A percentile compares a stretch with the other conserved stretches of the same genome.
Evolutionary conservation across 2,888 invertebrate genomes (phyloP).

Genomic region (Netelia melanura): DNA sequence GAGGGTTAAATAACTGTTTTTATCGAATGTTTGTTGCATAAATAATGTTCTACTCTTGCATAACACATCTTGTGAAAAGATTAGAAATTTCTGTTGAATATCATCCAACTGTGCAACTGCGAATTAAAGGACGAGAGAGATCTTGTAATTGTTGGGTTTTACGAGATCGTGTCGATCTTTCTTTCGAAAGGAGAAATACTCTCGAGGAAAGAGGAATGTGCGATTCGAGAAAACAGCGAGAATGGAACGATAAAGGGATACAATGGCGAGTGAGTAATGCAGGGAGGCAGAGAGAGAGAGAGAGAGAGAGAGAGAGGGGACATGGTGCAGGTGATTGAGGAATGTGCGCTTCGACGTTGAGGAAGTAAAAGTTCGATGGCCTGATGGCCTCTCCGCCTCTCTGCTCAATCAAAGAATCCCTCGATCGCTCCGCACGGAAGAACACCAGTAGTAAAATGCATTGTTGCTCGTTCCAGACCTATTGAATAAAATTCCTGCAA

Average conservation of each 20-base stretch:
- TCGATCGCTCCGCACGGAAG: conserved; percentile 14
- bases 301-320: conserved; percentile 19
- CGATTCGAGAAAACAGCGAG: conserved; percentile 36
- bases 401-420: conserved; percentile 45
- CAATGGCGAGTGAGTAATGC: conserved; percentile 32
- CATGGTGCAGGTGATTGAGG: conserved; percentile 55
- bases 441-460: conserved; percentile 9
- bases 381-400: conserved; percentile 29
- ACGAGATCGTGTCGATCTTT: conserved; percentile 5
- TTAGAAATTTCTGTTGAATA: too few relatives aligned
- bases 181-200: neutral
- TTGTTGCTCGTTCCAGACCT: neutral
- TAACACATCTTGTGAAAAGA: too few relatives aligned
- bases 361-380: conserved; percentile 64
- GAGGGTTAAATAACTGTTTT: too few relatives aligned
- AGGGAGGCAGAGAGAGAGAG: conserved; percentile 19
- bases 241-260: conserved; percentile 25
- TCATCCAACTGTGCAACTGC: too few relatives aligned
- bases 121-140: too few relatives aligned
- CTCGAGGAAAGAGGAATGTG: conserved; percentile 29
- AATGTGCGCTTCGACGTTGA: conserved; percentile 47
- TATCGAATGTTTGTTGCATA: too few relatives aligned
- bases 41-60: too few relatives aligned
- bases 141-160: neutral
- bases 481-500: too few relatives aligned